Percentiles rank a stretch among this genome's conserved stretches.
These are phyloP conservation scores for Pocillopora grandis DNA, from an alignment of 92 coral and sea anemone species.

Conservation along the genomic window DNA sequence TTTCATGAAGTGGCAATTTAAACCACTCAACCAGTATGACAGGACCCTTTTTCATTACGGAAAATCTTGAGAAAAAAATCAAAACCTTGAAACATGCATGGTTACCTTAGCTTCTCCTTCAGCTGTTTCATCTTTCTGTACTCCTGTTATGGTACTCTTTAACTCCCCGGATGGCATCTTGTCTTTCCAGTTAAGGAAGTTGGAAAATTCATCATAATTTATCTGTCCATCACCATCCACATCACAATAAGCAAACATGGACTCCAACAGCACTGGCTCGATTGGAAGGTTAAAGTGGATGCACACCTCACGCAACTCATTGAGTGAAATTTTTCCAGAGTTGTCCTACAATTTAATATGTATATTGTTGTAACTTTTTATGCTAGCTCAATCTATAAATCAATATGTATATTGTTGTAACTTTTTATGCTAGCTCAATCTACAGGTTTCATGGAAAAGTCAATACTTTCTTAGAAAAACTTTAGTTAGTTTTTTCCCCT, in stretches of 20 bases:
- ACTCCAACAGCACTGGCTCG: constrained; percentile 79
- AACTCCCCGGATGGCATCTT: constrained; percentile 66
- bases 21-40: too few species aligned
- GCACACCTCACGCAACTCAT: constrained; percentile 81
- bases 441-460: not conserved
- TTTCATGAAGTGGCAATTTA: too few species aligned
- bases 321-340: constrained; percentile 88
- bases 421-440: not conserved
- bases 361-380: not conserved
- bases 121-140: constrained; percentile 14
- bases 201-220: constrained; percentile 87
- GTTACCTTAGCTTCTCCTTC: constrained; percentile 42
- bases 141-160: not conserved
- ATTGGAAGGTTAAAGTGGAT: constrained; percentile 88
- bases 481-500: too few species aligned
- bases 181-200: constrained; percentile 94
- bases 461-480: too few species aligned
- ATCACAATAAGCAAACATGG: constrained; percentile 87
- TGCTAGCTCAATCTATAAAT: not conserved
- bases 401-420: not conserved
- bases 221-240: constrained; percentile 89
- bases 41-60: too few species aligned
- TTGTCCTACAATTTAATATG: constrained; percentile 62
- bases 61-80: too few species aligned
- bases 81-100: too few species aligned